Evolutionary conservation across 2,888 invertebrate species (phyloP), one percentile per base, ranked within the genome.

Genomic region (Lycocerus yunnanus): DNA sequence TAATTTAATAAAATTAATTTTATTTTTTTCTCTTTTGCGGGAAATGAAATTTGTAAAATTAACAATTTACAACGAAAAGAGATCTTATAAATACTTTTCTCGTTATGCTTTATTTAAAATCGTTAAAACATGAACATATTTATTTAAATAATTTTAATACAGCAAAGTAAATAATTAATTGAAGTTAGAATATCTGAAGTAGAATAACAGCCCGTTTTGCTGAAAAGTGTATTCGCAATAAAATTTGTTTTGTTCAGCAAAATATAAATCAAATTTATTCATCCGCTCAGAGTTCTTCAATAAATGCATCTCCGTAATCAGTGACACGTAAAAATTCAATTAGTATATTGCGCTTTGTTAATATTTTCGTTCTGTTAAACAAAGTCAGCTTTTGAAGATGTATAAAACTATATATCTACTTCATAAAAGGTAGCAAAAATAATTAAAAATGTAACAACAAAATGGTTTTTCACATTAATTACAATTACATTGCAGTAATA

Each of bases 261-360:
- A 71, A 43, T 58, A 72, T 73, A 69, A 73, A 73, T 73, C 63
- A 73, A 15, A 73, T 15, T 65, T 24, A 65, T 69, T 69, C 66
- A 59, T 58, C 16, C 59, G 66, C 20, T 73, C 65, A 24, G 18
- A 14, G 66, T 67, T 58, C 58, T 20, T 59, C 20, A 60, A 70
- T 74, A 70, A 74, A 60, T 70, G 67, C 73, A 59, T 27, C 67
- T 58, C 18, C 21, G 61, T 70, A 69, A 74, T 67, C 73, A 61
- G 70, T 74, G 73, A 74, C 73, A 74, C 73, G 73, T 74, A 70
- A 74, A 74, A 74, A 74, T 70, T 74, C 73, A 74, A 70, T 74
- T 74, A 70, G 58, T 21, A 15, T 43, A 59, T 66, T 15, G 58
- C 69, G 69, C 43, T 27, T 43, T 15, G 14, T 15, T 27, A 14